Conservation (phyloP, 2,888 invertebrate genomes). For the Cyclophora albipunctata region DNA sequence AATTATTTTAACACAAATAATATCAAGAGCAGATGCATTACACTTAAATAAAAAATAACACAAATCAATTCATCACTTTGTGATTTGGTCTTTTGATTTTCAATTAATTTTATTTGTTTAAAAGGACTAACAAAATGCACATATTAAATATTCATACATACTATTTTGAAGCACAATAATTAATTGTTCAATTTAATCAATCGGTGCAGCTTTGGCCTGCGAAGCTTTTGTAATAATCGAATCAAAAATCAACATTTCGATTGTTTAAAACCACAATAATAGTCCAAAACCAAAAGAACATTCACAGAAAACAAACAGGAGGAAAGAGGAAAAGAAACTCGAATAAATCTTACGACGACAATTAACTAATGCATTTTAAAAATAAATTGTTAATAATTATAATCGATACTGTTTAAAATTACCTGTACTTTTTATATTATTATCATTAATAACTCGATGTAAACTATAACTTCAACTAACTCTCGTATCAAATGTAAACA, state of each 20-base stretch:
- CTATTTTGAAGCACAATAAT: conserved; percentile 44
- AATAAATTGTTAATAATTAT: conserved; percentile 54
- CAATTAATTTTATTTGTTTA: conserved; percentile 33
- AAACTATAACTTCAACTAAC: conserved; percentile 52
- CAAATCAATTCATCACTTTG: conserved; percentile 64
- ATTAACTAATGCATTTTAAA: conserved; percentile 42
- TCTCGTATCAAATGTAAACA: conserved; percentile 61
- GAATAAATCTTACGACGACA: conserved; percentile 55
- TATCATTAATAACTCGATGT: conserved; percentile 54
- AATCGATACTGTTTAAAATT: conserved; percentile 57
- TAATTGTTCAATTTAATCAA: conserved; percentile 25
- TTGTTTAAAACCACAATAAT: conserved; percentile 19
- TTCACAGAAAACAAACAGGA: conserved; percentile 28
- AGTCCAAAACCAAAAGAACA: conserved; percentile 24
- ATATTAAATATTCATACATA: conserved; percentile 26
- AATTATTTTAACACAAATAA: conserved; percentile 70
- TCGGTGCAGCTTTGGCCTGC: conserved; percentile 28
- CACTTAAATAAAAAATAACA: conserved; percentile 52
- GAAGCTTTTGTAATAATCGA: conserved; percentile 28
- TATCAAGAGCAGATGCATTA: conserved; percentile 68
- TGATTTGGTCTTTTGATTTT: conserved; percentile 65
- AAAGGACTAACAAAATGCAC: conserved; percentile 56
- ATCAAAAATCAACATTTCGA: conserved; percentile 20
- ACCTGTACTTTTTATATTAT: conserved; percentile 71
- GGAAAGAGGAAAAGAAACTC: conserved; percentile 43